These are phyloP conservation scores for Chitala chitala DNA, from an alignment of 2,113 vertebrate species.

Conservation along the genomic window DNA sequence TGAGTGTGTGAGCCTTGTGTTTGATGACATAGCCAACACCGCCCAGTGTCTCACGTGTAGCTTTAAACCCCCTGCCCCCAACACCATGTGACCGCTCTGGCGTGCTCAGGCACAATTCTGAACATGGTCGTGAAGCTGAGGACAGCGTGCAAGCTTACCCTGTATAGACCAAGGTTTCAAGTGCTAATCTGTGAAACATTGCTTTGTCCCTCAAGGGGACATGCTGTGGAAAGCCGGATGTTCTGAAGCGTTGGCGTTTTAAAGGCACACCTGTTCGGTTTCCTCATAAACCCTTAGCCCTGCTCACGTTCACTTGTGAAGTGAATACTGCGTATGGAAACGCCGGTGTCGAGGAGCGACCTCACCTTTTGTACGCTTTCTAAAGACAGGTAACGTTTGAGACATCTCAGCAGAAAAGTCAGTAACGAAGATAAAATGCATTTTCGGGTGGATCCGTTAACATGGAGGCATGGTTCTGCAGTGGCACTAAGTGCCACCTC, in stretches of 20 bases:
- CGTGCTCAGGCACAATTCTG: too few species aligned
- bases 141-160: too few species aligned
- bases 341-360: background rate
- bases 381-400: constrained; percentile 13
- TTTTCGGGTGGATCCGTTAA: constrained; percentile 17
- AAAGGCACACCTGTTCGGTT: background rate
- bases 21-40: background rate
- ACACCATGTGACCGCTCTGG: too few species aligned
- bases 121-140: too few species aligned
- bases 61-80: too few species aligned
- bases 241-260: background rate
- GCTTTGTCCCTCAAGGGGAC: background rate
- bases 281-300: background rate
- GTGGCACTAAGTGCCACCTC: too few species aligned
- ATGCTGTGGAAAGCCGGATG: background rate
- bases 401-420: constrained; percentile 11
- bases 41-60: background rate
- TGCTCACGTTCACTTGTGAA: background rate
- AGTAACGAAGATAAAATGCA: constrained; percentile 5
- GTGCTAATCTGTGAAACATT: background rate
- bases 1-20: constrained; percentile 5
- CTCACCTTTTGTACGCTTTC: background rate
- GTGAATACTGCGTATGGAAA: background rate
- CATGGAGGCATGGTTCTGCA: constrained; percentile 18
- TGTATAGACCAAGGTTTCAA: too few species aligned